A percentile compares a stretch with the other conserved stretches of the same genome.
phyloP scores from a whole-genome alignment of 1,140 invertebrate genomes.

The Fopius arisanus region DNA sequence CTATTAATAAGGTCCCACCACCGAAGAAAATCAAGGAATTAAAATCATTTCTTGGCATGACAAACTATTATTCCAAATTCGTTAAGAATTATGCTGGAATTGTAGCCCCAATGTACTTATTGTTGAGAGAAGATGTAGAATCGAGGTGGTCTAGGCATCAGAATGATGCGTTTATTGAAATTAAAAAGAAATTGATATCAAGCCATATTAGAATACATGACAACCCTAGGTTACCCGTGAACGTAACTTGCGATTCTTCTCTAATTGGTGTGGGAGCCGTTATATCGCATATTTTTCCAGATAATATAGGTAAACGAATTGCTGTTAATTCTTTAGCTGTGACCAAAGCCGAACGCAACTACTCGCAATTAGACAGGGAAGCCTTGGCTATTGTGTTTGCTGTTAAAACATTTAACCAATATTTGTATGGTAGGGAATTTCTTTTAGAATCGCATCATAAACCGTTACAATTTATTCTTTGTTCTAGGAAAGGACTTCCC shows the following conservation, averaged over 20 bases:
- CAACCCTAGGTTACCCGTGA: neutral
- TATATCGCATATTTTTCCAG: neutral
- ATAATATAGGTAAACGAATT: neutral
- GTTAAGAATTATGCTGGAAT: neutral
- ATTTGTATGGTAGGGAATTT: neutral
- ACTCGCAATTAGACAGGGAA: slow-evolving; percentile 9
- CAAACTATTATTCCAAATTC: slow-evolving; percentile 17
- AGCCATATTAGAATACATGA: neutral
- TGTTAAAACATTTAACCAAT: slow-evolving; percentile 1
- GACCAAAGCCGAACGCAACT: neutral
- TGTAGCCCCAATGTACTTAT: neutral
- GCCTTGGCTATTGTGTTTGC: slow-evolving; percentile 13
- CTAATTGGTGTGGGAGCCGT: neutral
- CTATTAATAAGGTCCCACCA: neutral
- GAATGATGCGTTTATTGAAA: neutral
- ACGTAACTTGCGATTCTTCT: slow-evolving; percentile 8
- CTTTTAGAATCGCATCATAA: slow-evolving; percentile 11
- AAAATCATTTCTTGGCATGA: neutral
- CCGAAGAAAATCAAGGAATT: neutral
- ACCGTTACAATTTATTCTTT: slow-evolving; percentile 14
- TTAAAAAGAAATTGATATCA: neutral
- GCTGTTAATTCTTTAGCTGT: neutral
- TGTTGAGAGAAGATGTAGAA: neutral
- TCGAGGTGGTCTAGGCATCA: neutral
- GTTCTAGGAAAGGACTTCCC: neutral